A percentile compares a stretch with the other conserved stretches of the same genome.
These are phyloP conservation scores for Eurosta solidaginis DNA, from an alignment of 1,140 invertebrate species.

Conservation along the genomic window DNA sequence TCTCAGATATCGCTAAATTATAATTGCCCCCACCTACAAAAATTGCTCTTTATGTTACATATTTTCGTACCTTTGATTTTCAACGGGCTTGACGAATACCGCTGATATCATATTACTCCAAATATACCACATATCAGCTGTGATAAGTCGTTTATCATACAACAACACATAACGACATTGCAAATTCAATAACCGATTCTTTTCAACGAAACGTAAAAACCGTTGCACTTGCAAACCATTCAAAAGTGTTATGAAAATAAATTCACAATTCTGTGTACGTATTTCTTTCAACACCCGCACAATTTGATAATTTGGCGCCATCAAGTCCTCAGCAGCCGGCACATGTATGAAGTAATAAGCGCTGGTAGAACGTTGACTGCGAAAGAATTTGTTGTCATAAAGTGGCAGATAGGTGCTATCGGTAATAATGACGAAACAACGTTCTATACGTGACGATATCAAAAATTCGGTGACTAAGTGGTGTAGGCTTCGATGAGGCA, in stretches of 20 bases:
- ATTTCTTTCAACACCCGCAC: slow-evolving; percentile 64
- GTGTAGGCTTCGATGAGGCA: neutral
- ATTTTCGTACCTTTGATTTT: slow-evolving; percentile 24
- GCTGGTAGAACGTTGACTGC: slow-evolving; percentile 27
- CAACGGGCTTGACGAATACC: slow-evolving; percentile 65
- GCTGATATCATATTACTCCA: slow-evolving; percentile 79
- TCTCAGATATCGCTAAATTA: neutral
- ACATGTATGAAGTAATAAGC: slow-evolving; percentile 41
- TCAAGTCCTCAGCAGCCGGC: slow-evolving; percentile 68
- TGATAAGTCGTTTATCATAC: slow-evolving; percentile 70
- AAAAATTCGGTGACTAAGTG: slow-evolving; percentile 40
- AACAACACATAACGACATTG: slow-evolving; percentile 71
- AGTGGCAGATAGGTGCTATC: slow-evolving; percentile 44
- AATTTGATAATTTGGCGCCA: slow-evolving; percentile 65
- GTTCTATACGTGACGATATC: slow-evolving; percentile 40
- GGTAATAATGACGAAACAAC: slow-evolving; percentile 50
- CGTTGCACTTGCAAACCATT: slow-evolving; percentile 71
- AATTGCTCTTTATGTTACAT: neutral
- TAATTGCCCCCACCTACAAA: neutral
- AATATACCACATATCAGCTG: slow-evolving; percentile 69
- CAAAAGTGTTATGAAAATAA: slow-evolving; percentile 73
- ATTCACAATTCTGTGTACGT: slow-evolving; percentile 69
- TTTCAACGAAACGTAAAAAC: slow-evolving; percentile 72
- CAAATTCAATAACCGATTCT: slow-evolving; percentile 72
- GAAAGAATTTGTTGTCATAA: slow-evolving; percentile 43